These are phyloP conservation scores for Antigone vipio DNA, from an alignment of 2,113 vertebrate species.

Conservation along the genomic window DNA sequence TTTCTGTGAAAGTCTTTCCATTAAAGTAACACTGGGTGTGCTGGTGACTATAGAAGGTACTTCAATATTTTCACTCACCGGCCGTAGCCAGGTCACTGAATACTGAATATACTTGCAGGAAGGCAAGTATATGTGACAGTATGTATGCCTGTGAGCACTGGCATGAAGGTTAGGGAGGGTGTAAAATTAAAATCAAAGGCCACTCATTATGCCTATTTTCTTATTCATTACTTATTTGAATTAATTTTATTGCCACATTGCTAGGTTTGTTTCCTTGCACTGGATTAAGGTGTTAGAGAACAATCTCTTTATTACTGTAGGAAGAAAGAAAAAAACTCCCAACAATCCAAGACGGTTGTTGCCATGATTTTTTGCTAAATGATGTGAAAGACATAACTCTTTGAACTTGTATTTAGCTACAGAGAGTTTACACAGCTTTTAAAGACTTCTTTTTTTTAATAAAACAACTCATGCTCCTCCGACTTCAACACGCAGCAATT, in stretches of 20 bases:
- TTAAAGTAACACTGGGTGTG: background rate
- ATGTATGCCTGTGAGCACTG: background rate
- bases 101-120: background rate
- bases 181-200: background rate
- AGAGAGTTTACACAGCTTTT: conserved; percentile 27
- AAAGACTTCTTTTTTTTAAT: background rate
- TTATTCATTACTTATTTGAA: background rate
- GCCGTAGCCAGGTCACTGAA: background rate
- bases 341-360: background rate
- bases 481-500: background rate
- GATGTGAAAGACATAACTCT: conserved; percentile 17
- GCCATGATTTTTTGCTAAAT: background rate
- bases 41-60: background rate
- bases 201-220: background rate
- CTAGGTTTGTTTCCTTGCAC: background rate
- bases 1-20: background rate
- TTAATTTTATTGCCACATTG: background rate
- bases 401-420: conserved; percentile 18
- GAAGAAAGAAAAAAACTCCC: background rate
- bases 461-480: background rate
- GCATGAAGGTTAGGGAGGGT: background rate
- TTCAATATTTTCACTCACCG: background rate
- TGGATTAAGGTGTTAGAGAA: background rate
- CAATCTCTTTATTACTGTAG: background rate
- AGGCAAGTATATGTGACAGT: background rate